Percentiles rank a stretch among this genome's conserved stretches.
Evolutionary conservation across 1,140 invertebrate species (phyloP).

Genomic region (Eulimnadia texana): DNA sequence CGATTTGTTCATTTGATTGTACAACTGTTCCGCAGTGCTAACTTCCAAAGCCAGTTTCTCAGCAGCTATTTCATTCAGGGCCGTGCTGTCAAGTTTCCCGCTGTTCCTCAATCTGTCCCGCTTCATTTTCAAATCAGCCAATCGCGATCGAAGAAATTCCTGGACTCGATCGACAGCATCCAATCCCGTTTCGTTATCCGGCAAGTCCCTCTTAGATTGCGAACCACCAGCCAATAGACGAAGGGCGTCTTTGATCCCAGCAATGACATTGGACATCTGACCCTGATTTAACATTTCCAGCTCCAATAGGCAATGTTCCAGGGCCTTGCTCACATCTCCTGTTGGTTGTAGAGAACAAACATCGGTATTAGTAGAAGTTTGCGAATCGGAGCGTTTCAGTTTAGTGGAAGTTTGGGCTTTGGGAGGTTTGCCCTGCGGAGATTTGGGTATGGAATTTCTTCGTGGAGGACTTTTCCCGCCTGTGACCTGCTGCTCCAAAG

Average conservation of each 20-base stretch:
- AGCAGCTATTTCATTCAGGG: conserved; percentile 4
- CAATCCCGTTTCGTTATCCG: background rate
- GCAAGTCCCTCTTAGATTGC: background rate
- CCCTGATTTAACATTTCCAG: conserved; percentile 14
- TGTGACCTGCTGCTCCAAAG: conserved; percentile 3
- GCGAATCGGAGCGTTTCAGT: background rate
- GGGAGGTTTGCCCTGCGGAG: conserved; percentile 3
- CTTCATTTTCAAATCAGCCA: conserved; percentile 2
- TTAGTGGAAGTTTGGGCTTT: conserved; percentile 13
- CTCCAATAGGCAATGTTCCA: conserved; percentile 19
- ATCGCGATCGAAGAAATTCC: background rate
- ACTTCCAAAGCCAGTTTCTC: conserved; percentile 14
- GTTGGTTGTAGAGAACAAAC: conserved; percentile 9
- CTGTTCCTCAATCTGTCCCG: background rate
- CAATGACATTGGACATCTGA: background rate
- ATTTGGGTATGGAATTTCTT: background rate
- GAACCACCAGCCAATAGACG: background rate
- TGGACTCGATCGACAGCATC: conserved; percentile 2
- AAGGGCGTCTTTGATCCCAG: background rate
- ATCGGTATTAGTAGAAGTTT: background rate
- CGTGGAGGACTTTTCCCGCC: background rate
- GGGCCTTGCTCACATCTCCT: conserved; percentile 16
- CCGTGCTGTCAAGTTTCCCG: background rate
- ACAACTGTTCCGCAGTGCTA: conserved; percentile 1
- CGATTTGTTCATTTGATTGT: background rate